Percentiles rank a stretch among this genome's conserved stretches.
These are phyloP conservation scores for Enchytraeus crypticus DNA, from an alignment of 2,888 invertebrate species.

Conservation along the genomic window DNA sequence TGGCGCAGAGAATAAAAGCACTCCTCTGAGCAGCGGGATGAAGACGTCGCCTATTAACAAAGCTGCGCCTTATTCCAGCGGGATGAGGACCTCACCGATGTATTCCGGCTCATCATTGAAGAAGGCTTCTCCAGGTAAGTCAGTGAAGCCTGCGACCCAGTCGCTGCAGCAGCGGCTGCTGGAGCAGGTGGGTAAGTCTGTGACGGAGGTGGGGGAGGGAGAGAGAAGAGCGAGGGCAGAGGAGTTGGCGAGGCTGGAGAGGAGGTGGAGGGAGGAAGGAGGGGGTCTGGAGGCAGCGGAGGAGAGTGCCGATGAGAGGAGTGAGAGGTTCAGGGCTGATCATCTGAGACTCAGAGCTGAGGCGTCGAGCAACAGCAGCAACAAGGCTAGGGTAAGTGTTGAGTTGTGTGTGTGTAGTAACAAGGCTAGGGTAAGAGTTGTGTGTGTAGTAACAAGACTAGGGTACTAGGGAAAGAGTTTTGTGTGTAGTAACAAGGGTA, in stretches of 20 bases:
- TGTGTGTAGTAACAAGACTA: too few relatives aligned
- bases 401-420: too few relatives aligned
- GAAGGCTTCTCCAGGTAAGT: neutral
- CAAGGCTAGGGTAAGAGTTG: too few relatives aligned
- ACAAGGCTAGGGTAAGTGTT: too few relatives aligned
- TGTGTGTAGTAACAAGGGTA: too few relatives aligned
- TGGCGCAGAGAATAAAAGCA: too few relatives aligned
- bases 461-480: too few relatives aligned
- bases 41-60: neutral
- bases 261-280: slow-evolving; percentile 41
- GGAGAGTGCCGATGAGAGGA: neutral
- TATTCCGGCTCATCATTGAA: neutral
- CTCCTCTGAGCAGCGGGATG: neutral
- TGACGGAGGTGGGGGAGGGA: slow-evolving; percentile 38
- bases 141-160: slow-evolving; percentile 39
- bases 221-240: slow-evolving; percentile 40
- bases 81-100: neutral
- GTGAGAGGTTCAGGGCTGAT: neutral
- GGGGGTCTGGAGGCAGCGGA: slow-evolving; percentile 7
- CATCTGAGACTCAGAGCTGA: too few relatives aligned
- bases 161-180: slow-evolving; percentile 40
- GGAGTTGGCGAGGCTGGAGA: slow-evolving; percentile 43
- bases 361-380: too few relatives aligned
- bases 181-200: slow-evolving; percentile 33
- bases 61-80: neutral